These are phyloP conservation scores for Drosophila histrio DNA, from an alignment of 2,888 invertebrate genomes.

Conservation along the genomic window DNA sequence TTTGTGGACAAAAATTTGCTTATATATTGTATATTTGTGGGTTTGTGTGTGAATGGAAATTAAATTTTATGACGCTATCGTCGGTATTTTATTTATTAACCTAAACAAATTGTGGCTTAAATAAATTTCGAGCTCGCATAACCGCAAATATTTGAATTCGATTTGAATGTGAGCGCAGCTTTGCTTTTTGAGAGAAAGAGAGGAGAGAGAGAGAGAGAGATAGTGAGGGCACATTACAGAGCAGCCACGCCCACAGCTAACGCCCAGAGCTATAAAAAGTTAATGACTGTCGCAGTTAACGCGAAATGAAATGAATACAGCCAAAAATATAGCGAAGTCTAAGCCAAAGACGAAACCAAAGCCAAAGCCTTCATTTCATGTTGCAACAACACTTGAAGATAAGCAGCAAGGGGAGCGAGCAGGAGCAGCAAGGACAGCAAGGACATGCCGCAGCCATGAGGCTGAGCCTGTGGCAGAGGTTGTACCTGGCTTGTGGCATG, in stretches of 20 bases:
- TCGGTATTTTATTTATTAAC: conserved; percentile 51
- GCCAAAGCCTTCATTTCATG: conserved; percentile 60
- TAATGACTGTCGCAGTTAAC: conserved; percentile 69
- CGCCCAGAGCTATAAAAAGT: conserved; percentile 53
- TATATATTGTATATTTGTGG: background rate
- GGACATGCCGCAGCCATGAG: conserved; percentile 27
- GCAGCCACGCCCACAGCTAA: conserved; percentile 5
- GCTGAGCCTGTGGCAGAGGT: conserved; percentile 10
- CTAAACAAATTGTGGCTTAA: conserved; percentile 66
- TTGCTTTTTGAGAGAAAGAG: background rate
- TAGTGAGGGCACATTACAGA: background rate
- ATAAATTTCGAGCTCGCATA: conserved; percentile 29
- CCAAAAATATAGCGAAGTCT: conserved; percentile 34
- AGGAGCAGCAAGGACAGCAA: conserved; percentile 2
- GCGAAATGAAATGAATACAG: conserved; percentile 46
- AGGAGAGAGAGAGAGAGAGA: background rate
- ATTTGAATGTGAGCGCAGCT: conserved; percentile 51
- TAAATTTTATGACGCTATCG: conserved; percentile 56
- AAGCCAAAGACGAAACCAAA: conserved; percentile 27
- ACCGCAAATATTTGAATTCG: conserved; percentile 67
- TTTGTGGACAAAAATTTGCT: conserved; percentile 3
- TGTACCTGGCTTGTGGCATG: conserved; percentile 33
- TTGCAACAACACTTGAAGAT: conserved; percentile 71
- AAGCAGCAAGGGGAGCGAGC: conserved; percentile 43
- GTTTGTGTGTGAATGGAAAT: conserved; percentile 37